Evolutionary conservation across 1,140 invertebrate genomes (phyloP).

Genomic region (Bombus ignitus): DNA sequence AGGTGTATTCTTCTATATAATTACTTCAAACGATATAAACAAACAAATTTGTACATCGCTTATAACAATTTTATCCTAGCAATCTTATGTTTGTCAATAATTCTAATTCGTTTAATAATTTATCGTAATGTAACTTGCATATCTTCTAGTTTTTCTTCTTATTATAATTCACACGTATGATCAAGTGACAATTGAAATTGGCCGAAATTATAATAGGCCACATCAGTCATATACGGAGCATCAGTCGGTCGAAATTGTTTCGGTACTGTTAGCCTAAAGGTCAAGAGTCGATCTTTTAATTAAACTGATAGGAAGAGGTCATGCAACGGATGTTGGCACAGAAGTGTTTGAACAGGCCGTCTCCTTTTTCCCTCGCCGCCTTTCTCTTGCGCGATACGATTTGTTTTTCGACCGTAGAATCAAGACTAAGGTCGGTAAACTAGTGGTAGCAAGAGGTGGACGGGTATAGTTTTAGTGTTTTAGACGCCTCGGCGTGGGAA

Average conservation of each 20-base stretch:
- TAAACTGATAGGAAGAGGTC: slow-evolving; percentile 47
- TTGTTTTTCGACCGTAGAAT: slow-evolving; percentile 65
- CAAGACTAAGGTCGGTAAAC: not conserved
- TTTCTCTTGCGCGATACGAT: slow-evolving; percentile 66
- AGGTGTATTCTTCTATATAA: too few relatives aligned
- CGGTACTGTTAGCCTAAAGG: slow-evolving; percentile 37
- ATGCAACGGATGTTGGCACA: slow-evolving; percentile 54
- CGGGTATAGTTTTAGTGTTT: slow-evolving; percentile 78
- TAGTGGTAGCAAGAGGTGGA: slow-evolving; percentile 32
- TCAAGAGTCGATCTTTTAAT: slow-evolving; percentile 55
- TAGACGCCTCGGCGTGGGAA: slow-evolving; percentile 78
- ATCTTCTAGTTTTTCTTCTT: not conserved
- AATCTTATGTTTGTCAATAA: not conserved
- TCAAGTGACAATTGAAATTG: slow-evolving; percentile 18
- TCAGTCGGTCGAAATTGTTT: slow-evolving; percentile 33
- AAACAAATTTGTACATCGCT: too few relatives aligned
- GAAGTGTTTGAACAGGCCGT: slow-evolving; percentile 69
- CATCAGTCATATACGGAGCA: not conserved
- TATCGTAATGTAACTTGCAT: not conserved
- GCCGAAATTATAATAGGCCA: slow-evolving; percentile 24
- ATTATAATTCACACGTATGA: not conserved
- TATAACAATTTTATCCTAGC: too few relatives aligned
- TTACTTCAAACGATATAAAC: too few relatives aligned
- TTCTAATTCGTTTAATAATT: not conserved
- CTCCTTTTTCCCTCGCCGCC: slow-evolving; percentile 49